Evolutionary conservation across 1,140 invertebrate genomes (phyloP).

Genomic region (Leptoteleia sp.): DNA sequence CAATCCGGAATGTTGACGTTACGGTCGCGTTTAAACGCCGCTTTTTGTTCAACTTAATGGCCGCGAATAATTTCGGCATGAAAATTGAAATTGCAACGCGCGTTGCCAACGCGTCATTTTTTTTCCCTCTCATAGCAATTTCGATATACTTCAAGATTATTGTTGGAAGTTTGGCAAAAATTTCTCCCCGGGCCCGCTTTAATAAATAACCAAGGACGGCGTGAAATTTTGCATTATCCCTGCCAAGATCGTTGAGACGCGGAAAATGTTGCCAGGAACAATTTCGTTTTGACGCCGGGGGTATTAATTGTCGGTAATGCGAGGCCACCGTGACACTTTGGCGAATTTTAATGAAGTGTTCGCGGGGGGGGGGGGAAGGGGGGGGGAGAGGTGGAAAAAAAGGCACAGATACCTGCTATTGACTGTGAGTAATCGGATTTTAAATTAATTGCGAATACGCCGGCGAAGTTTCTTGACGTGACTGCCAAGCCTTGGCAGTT

Average conservation of each 20-base stretch:
- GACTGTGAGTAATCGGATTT: conserved; percentile 14
- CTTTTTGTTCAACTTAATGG: conserved; percentile 26
- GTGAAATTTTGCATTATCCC: conserved; percentile 25
- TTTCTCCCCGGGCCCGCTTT: conserved; percentile 6
- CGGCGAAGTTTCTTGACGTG: conserved; percentile 37
- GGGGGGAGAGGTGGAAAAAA: no score
- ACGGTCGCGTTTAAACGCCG: conserved; percentile 1
- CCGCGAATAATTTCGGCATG: conserved; percentile 27
- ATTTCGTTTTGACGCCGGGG: background rate
- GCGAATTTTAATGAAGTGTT: no score
- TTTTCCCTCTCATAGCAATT: background rate
- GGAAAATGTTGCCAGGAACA: conserved; percentile 7
- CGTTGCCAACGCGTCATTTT: conserved; percentile 17
- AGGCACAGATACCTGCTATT: conserved; percentile 11
- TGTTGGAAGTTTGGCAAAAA: conserved; percentile 37
- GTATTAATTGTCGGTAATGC: no score
- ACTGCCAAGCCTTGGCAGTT: conserved; percentile 44
- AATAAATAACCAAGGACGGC: conserved; percentile 19
- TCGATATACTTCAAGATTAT: conserved; percentile 17
- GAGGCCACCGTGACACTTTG: no score
- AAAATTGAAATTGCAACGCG: conserved; percentile 5
- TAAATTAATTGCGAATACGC: conserved; percentile 22
- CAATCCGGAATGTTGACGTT: conserved; percentile 1
- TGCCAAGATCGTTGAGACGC: conserved; percentile 20
- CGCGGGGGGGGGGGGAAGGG: no score